Evolutionary conservation across 1,140 invertebrate genomes (phyloP).

Genomic region (Bombyx mandarina): DNA sequence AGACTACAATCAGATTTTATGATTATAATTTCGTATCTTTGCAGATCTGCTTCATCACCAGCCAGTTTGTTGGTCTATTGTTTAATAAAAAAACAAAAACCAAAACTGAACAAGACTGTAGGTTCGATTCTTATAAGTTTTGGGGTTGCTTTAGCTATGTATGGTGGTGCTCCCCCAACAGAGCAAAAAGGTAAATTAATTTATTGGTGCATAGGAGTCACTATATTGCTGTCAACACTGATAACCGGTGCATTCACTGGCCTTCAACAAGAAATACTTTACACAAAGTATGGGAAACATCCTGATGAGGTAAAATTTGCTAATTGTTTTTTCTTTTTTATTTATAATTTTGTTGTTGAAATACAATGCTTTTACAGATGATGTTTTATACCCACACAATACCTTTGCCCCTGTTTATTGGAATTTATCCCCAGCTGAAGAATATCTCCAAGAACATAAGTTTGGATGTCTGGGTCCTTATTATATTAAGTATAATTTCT

Average conservation of each 20-base stretch:
- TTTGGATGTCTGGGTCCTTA: conserved; percentile 33
- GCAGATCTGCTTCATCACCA: conserved; percentile 56
- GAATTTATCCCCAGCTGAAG: conserved; percentile 34
- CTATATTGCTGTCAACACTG: conserved; percentile 42
- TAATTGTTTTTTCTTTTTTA: too few species aligned
- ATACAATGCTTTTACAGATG: conserved; percentile 42
- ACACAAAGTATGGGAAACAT: conserved; percentile 53
- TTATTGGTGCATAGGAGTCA: conserved; percentile 53
- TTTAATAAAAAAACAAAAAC: conserved; percentile 40
- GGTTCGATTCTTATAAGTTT: conserved; percentile 53
- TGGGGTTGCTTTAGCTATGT: conserved; percentile 49
- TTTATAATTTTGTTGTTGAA: not conserved
- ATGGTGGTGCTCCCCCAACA: conserved; percentile 43
- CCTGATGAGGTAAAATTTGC: conserved; percentile 41
- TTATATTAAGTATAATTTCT: conserved; percentile 41
- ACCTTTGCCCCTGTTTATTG: conserved; percentile 46
- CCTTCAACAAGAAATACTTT: conserved; percentile 51
- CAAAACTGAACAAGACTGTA: conserved; percentile 42
- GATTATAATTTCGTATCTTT: not conserved
- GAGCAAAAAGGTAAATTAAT: conserved; percentile 39
- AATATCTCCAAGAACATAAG: conserved; percentile 20
- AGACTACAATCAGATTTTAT: not conserved
- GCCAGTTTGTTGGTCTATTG: conserved; percentile 57
- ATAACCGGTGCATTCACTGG: conserved; percentile 54
- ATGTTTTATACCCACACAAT: conserved; percentile 56